Percentiles rank a stretch among this genome's conserved stretches.
These are phyloP conservation scores for Netelia virgata DNA, from an alignment of 2,888 invertebrate species.

Conservation along the genomic window DNA sequence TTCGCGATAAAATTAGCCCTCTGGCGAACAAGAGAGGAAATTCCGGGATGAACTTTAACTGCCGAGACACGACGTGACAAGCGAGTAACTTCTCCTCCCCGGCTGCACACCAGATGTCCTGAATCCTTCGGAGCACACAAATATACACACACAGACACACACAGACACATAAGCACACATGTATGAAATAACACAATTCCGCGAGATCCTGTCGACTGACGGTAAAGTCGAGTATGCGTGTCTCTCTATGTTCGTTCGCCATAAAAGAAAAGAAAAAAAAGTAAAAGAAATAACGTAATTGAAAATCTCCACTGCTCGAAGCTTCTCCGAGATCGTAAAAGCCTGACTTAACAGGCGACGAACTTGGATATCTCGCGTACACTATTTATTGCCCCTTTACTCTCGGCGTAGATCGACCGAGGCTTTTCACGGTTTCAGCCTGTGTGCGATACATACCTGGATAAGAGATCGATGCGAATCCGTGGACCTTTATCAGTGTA, in stretches of 20 bases:
- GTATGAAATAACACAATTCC: no score
- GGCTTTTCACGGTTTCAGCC: neutral
- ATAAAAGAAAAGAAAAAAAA: slow-evolving; percentile 39
- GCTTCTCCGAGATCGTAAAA: slow-evolving; percentile 54
- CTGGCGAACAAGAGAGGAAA: neutral
- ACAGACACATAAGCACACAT: neutral
- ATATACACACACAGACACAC: neutral
- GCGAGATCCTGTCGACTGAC: no score
- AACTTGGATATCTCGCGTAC: slow-evolving; percentile 49
- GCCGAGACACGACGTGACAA: slow-evolving; percentile 24
- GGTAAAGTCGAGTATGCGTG: neutral
- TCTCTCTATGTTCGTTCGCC: neutral
- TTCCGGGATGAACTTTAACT: slow-evolving; percentile 40
- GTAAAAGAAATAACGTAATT: slow-evolving; percentile 55
- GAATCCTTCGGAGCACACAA: neutral
- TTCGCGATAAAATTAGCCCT: neutral
- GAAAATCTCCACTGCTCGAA: slow-evolving; percentile 53
- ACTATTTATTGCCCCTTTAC: slow-evolving; percentile 46
- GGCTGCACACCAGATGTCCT: slow-evolving; percentile 4
- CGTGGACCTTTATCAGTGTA: neutral
- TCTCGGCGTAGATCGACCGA: neutral
- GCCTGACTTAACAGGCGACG: slow-evolving; percentile 15
- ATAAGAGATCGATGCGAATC: slow-evolving; percentile 44
- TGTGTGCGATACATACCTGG: slow-evolving; percentile 15
- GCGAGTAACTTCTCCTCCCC: slow-evolving; percentile 2